Base-by-base conservation (phyloP, 2,888 invertebrate species). In the Trypoxylon attenuatum region DNA sequence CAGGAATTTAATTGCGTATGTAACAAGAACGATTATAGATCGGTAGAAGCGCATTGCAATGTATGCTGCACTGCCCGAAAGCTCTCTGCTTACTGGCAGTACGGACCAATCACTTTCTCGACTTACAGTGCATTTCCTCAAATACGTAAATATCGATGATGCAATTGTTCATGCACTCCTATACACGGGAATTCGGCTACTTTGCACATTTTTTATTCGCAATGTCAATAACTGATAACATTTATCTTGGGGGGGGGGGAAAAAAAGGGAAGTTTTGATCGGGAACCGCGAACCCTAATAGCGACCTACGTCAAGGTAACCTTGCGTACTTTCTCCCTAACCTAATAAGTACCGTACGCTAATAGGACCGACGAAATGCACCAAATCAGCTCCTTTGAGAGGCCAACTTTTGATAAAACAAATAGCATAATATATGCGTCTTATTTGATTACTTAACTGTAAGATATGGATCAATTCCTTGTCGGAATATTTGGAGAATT, bases 291-390 rank as follows among this genome's bases (percentile, higher is more conserved):
- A 56, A 47, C 46, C 33, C 38, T 47, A 65, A 69, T 13, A 51
- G 27, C 42, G 60, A 64, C 47, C 57, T 69, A 60, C 50, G 8
- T 8, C 33, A 33, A 33, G 61, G 61, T 42, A 68, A 68, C 66
- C 53, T 38, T 46, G 16, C 16, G 19, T 27, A 39, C 15, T 53
- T 66, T 57, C 56, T 65, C 56, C 46, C 67, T 68, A 68, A 66
- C 68, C 68, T 66, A 68, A 56, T 61, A 66, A 60, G 50, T 52
- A 47, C n/a, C 27, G 6, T 15, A n/a, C 23, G 29, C 13, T 46
- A 25, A n/a, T n/a, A n/a, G n/a, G n/a, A n/a, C n/a, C n/a, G n/a
- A n/a, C n/a, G n/a, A n/a, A n/a, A n/a, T n/a, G n/a, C n/a, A n/a
- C n/a, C n/a, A n/a, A n/a, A n/a, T n/a, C n/a, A n/a, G n/a, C n/a